Percentiles rank a stretch among this genome's conserved stretches.
Evolutionary conservation across 1,140 invertebrate genomes (phyloP).

Genomic region (Paraescarpia echinospica): DNA sequence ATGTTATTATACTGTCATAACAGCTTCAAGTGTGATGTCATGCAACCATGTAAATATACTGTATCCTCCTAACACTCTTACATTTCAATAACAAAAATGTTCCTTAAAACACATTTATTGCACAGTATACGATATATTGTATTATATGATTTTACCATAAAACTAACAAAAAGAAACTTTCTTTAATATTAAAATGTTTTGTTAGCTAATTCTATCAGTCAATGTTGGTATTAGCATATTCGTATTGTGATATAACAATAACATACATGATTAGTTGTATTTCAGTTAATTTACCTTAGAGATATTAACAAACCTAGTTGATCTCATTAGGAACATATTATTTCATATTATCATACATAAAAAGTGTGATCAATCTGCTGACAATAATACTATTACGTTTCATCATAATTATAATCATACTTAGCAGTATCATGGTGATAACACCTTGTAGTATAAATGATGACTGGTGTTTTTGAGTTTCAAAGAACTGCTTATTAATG

Average conservation of each 20-base stretch:
- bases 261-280: too few species aligned
- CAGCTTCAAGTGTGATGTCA: too few species aligned
- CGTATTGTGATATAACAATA: not conserved
- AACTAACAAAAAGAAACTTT: too few species aligned
- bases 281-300: not conserved
- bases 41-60: too few species aligned
- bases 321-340: not conserved
- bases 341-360: not conserved
- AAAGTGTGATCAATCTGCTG: not conserved
- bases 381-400: not conserved
- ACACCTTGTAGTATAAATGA: not conserved
- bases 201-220: too few species aligned
- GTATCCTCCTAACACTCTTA: too few species aligned
- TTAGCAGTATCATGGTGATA: not conserved
- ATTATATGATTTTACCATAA: too few species aligned
- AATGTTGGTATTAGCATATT: not conserved
- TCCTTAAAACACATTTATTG: too few species aligned
- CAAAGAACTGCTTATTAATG: not conserved
- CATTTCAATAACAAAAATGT: too few species aligned
- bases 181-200: too few species aligned
- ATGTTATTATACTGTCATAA: too few species aligned
- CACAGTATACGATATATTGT: too few species aligned
- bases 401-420: not conserved
- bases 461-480: not conserved
- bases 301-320: not conserved